A percentile compares a stretch with the other conserved stretches of the same genome.
phyloP scores from a whole-genome alignment of 2,113 vertebrate species.

The Phylloscopus trochiloides region DNA sequence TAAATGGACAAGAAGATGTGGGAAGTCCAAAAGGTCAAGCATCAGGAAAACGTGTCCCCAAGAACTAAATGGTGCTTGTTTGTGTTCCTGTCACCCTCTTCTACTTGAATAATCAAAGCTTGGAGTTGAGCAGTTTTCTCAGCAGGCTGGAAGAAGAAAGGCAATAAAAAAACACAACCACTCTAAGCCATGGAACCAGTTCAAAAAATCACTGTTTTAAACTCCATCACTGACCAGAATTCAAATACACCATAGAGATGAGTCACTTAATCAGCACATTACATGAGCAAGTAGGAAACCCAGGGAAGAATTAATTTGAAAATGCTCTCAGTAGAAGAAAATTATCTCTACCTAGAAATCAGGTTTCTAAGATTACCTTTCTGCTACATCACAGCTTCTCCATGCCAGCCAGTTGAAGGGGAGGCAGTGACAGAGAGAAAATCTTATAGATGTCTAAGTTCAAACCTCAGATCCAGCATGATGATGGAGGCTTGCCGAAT shows the following conservation, averaged over 20 bases:
- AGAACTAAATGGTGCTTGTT: slow-evolving; percentile 58
- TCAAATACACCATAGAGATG: not conserved
- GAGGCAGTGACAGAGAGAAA: not conserved
- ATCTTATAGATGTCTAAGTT: not conserved
- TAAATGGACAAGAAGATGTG: slow-evolving; percentile 62
- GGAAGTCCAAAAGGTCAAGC: slow-evolving; percentile 70
- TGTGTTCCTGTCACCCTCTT: slow-evolving; percentile 39
- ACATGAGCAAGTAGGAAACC: not conserved
- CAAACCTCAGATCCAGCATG: not conserved
- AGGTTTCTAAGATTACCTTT: not conserved
- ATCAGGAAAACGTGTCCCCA: slow-evolving; percentile 47
- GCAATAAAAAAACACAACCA: not conserved
- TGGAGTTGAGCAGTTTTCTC: not conserved
- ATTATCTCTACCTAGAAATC: not conserved
- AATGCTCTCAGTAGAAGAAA: not conserved
- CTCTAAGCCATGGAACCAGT: not conserved
- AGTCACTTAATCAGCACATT: slow-evolving; percentile 23
- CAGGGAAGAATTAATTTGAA: not conserved
- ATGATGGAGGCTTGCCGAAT: not conserved
- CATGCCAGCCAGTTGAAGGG: not conserved
- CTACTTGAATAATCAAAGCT: slow-evolving; percentile 40
- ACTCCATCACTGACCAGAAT: slow-evolving; percentile 1
- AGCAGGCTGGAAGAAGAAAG: not conserved
- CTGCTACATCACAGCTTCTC: not conserved
- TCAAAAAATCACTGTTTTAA: slow-evolving; percentile 28